Percentiles rank a stretch among this genome's conserved stretches.
Conservation (phyloP, 2,113 vertebrate species). For the Melanostigma gelatinosum region DNA sequence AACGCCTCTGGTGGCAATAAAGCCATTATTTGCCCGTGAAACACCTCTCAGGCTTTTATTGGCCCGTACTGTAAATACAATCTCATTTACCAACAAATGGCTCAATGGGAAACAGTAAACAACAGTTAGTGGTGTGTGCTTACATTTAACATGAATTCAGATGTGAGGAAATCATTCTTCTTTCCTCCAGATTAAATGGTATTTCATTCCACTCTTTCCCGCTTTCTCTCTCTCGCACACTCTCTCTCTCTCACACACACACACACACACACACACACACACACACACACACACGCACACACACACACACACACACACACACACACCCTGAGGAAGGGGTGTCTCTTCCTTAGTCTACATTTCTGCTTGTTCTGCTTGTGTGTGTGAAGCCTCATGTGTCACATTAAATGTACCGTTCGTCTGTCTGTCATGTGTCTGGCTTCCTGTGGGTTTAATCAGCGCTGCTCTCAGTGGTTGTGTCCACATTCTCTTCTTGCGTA, state of each 20-base stretch:
- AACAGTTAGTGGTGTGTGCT: constrained; percentile 8
- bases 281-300: background rate
- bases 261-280: background rate
- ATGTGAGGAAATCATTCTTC: constrained; percentile 1
- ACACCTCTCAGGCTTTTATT: constrained; percentile 65
- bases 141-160: background rate
- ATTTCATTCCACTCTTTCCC: background rate
- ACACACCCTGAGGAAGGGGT: background rate
- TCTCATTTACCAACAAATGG: constrained; percentile 57
- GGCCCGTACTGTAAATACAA: constrained; percentile 65
- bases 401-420: background rate
- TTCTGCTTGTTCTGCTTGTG: background rate
- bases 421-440: constrained; percentile 12
- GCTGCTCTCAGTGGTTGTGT: background rate
- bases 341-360: background rate
- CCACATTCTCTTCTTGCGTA: background rate
- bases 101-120: constrained; percentile 45
- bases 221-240: too few species aligned
- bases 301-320: background rate
- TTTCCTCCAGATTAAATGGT: background rate
- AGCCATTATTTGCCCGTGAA: constrained; percentile 69
- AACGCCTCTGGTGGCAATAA: constrained; percentile 72
- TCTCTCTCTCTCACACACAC: too few species aligned
- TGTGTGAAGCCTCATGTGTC: constrained; percentile 7
- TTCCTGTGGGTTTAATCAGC: constrained; percentile 33